Evolutionary conservation across 2,797 vertebrate species (phyloP).

Genomic region (Holocentrus rufus): DNA sequence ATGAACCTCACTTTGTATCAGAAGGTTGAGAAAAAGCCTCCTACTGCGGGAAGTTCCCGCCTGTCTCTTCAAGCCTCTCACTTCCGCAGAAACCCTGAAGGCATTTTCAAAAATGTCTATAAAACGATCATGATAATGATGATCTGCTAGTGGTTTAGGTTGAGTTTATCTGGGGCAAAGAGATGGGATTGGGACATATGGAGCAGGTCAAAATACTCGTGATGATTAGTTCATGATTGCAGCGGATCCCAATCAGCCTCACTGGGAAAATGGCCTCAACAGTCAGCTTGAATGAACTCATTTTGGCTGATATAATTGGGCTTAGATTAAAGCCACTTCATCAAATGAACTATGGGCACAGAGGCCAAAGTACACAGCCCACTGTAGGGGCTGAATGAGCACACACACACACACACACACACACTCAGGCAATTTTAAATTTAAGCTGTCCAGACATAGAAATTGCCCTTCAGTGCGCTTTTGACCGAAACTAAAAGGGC

Average conservation of each 20-base stretch:
- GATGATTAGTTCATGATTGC: conserved; percentile 46
- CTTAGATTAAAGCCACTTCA: conserved; percentile 58
- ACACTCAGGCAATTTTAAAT: conserved; percentile 34
- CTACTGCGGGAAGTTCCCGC: conserved; percentile 38
- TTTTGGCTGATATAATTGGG: conserved; percentile 45
- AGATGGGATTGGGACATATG: neutral
- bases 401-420: conserved; percentile 7
- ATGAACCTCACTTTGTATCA: conserved; percentile 47
- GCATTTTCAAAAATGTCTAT: conserved; percentile 27
- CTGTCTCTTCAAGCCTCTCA: conserved; percentile 38
- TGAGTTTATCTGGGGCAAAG: conserved; percentile 16
- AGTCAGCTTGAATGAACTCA: conserved; percentile 61
- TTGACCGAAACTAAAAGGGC: conserved; percentile 48
- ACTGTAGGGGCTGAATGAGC: conserved; percentile 25
- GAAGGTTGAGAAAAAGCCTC: conserved; percentile 23
- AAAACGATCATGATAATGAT: conserved; percentile 35
- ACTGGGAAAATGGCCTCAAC: conserved; percentile 54
- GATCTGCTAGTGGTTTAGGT: conserved; percentile 8
- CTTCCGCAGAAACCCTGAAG: conserved; percentile 5
- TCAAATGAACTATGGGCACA: conserved; percentile 35
- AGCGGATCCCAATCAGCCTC: conserved; percentile 37
- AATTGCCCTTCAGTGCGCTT: conserved; percentile 37
- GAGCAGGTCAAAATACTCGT: neutral
- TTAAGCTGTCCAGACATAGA: conserved; percentile 43
- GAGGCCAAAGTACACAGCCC: conserved; percentile 11